These are phyloP conservation scores for Pangasianodon gigas DNA, from an alignment of 2,113 vertebrate species.

Conservation along the genomic window DNA sequence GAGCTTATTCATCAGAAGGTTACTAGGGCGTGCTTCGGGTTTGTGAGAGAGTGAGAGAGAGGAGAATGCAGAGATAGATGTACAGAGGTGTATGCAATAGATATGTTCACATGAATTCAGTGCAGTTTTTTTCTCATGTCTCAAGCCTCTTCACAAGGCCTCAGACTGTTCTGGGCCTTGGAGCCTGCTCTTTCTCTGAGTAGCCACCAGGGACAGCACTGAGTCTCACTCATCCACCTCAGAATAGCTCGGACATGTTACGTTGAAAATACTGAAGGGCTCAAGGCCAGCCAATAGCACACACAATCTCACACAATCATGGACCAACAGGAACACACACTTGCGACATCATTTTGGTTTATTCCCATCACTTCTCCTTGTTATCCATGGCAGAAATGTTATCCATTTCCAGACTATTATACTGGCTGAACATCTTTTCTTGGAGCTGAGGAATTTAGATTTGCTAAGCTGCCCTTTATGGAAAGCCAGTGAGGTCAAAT, in stretches of 20 bases:
- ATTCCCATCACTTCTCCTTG: not conserved
- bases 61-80: not conserved
- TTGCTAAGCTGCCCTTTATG: not conserved
- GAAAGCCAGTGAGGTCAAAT: not conserved
- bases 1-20: slow-evolving; percentile 52
- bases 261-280: not conserved
- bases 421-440: not conserved
- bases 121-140: not conserved
- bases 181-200: slow-evolving; percentile 55
- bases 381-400: not conserved
- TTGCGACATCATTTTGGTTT: not conserved
- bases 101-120: slow-evolving; percentile 38
- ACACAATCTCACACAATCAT: not conserved
- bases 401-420: not conserved
- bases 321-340: not conserved
- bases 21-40: slow-evolving; percentile 45
- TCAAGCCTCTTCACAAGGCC: slow-evolving; percentile 60
- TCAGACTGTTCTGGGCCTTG: slow-evolving; percentile 72
- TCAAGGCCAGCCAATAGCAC: not conserved
- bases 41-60: slow-evolving; percentile 11
- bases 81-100: slow-evolving; percentile 10
- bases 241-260: not conserved
- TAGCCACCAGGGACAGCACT: slow-evolving; percentile 54
- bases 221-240: slow-evolving; percentile 14
- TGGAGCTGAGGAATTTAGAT: not conserved